Evolutionary conservation across 2,888 invertebrate species (phyloP).

Genomic region (Chrysina gloriosa): DNA sequence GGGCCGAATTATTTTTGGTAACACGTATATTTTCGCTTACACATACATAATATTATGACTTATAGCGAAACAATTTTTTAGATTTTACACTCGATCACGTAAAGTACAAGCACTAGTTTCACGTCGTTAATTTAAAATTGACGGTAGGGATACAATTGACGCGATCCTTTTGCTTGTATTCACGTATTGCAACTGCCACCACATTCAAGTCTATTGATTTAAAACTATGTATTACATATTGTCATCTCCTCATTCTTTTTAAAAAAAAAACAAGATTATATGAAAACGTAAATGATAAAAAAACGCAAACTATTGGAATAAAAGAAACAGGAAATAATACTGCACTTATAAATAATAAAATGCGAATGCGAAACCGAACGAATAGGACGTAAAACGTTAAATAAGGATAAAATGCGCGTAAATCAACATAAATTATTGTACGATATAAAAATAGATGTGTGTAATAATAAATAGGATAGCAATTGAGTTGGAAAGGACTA

Average conservation of each 20-base stretch:
- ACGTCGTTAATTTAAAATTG: conserved; percentile 5
- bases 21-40: conserved; percentile 14
- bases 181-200: conserved; percentile 1
- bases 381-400: too few species aligned
- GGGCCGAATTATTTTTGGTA: not conserved
- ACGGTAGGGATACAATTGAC: conserved; percentile 1
- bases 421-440: too few species aligned
- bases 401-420: not conserved
- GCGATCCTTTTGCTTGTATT: not conserved
- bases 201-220: conserved; percentile 3
- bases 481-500: too few species aligned
- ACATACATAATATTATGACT: conserved; percentile 7
- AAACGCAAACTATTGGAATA: not conserved
- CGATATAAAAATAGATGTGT: too few species aligned
- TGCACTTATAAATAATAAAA: too few species aligned
- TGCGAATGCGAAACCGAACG: conserved; percentile 7
- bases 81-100: conserved; percentile 1
- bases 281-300: not conserved
- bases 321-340: conserved; percentile 1
- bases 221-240: conserved; percentile 26
- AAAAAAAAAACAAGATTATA: too few species aligned
- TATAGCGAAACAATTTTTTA: conserved; percentile 10
- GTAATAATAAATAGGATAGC: too few species aligned
- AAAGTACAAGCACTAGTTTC: conserved; percentile 1
- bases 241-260: conserved; percentile 3